Evolutionary conservation across 2,797 vertebrate genomes (phyloP).

Genomic region (Gallinago solitaria): DNA sequence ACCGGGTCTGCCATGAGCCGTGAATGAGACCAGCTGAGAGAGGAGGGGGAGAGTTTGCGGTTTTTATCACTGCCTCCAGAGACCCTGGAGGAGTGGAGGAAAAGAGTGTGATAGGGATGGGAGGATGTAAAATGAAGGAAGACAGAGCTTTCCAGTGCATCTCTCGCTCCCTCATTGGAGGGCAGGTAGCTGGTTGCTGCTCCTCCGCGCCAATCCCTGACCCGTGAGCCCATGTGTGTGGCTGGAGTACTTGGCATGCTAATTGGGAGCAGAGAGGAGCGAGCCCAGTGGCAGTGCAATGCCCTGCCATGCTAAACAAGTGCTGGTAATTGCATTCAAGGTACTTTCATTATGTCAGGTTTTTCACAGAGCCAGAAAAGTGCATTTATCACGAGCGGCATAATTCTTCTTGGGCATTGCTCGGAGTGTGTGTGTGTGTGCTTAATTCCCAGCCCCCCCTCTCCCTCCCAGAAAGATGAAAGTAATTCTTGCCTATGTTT

Average conservation of each 20-base stretch:
- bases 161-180: slow-evolving; percentile 57
- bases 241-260: slow-evolving; percentile 81
- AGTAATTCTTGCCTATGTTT: slow-evolving; percentile 40
- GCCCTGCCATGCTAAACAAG: slow-evolving; percentile 76
- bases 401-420: slow-evolving; percentile 51
- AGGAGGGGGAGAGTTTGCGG: slow-evolving; percentile 57
- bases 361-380: slow-evolving; percentile 75
- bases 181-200: slow-evolving; percentile 65
- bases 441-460: slow-evolving; percentile 17
- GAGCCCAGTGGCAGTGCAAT: slow-evolving; percentile 73
- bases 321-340: slow-evolving; percentile 67
- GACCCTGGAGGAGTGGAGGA: slow-evolving; percentile 63
- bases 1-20: slow-evolving; percentile 75
- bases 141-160: slow-evolving; percentile 49
- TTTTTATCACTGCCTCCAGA: slow-evolving; percentile 71
- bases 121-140: slow-evolving; percentile 71
- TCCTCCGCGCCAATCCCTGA: slow-evolving; percentile 73
- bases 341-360: slow-evolving; percentile 76
- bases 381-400: slow-evolving; percentile 48
- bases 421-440: background rate
- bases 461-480: slow-evolving; percentile 33
- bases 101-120: slow-evolving; percentile 67
- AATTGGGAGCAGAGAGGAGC: slow-evolving; percentile 79
- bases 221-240: slow-evolving; percentile 73
- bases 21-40: slow-evolving; percentile 77